Evolutionary conservation across 2,797 vertebrate species (phyloP).

Genomic region (Poeciliopsis infans): DNA sequence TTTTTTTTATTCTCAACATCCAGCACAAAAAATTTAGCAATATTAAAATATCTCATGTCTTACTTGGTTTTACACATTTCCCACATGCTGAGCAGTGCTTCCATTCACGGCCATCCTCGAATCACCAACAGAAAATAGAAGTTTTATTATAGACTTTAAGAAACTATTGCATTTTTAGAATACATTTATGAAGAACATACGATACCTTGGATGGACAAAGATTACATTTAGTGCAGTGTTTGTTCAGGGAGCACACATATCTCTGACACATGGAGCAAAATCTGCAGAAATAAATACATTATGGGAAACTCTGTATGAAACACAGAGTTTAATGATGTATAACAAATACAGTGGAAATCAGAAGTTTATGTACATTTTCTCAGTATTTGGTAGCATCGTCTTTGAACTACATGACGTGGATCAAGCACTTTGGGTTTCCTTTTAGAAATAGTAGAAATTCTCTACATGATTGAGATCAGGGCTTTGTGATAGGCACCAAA

Average conservation of each 20-base stretch:
- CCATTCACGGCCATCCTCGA: conserved; percentile 91
- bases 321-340: neutral
- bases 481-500: too few species aligned
- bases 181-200: too few species aligned
- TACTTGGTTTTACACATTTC: conserved; percentile 96
- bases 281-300: conserved; percentile 61
- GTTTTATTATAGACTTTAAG: neutral
- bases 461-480: too few species aligned
- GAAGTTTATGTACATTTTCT: neutral
- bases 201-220: conserved; percentile 93
- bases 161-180: neutral
- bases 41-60: conserved; percentile 30
- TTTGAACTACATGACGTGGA: too few species aligned
- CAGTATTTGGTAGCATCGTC: neutral
- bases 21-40: neutral
- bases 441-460: too few species aligned
- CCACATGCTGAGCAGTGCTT: conserved; percentile 88
- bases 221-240: conserved; percentile 88
- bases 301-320: neutral
- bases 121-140: neutral
- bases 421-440: too few species aligned
- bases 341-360: neutral
- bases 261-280: conserved; percentile 88
- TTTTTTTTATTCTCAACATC: neutral
- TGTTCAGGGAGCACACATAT: conserved; percentile 87